phyloP scores from a whole-genome alignment of 2,888 invertebrate species.

The Melikaiella ostensackeni region DNA sequence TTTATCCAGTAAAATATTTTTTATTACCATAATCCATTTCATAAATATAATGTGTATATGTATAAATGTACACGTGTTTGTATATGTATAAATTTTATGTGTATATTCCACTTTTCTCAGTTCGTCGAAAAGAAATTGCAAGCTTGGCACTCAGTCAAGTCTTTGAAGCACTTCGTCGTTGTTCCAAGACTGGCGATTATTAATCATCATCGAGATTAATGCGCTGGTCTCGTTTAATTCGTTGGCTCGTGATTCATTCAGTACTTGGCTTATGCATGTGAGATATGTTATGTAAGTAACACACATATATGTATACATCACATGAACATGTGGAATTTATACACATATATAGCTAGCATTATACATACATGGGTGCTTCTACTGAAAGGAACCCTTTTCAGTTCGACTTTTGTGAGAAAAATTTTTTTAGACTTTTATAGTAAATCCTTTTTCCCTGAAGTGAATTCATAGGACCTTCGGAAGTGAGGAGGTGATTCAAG shows the following conservation, averaged over 20 bases:
- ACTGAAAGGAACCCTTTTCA: no score
- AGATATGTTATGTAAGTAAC: not conserved
- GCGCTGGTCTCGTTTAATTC: constrained; percentile 53
- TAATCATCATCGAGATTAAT: constrained; percentile 51
- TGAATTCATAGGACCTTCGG: no score
- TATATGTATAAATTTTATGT: no score
- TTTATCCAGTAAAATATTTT: no score
- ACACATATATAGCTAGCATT: not conserved
- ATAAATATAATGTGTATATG: no score
- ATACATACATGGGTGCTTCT: no score
- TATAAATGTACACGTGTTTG: no score
- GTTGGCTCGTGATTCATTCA: constrained; percentile 53
- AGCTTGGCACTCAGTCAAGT: constrained; percentile 24
- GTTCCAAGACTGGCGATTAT: not conserved
- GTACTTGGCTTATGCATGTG: constrained; percentile 37
- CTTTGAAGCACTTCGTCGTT: constrained; percentile 5
- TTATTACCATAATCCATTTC: no score
- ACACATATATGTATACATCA: not conserved
- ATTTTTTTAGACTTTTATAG: no score
- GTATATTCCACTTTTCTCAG: not conserved
- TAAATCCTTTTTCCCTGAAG: no score
- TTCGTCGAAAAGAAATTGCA: constrained; percentile 13
- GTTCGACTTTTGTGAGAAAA: no score
- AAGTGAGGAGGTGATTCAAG: no score
- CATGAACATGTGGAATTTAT: not conserved